phyloP scores from a whole-genome alignment of 2,888 invertebrate species.

The Plagiodera versicolora region DNA sequence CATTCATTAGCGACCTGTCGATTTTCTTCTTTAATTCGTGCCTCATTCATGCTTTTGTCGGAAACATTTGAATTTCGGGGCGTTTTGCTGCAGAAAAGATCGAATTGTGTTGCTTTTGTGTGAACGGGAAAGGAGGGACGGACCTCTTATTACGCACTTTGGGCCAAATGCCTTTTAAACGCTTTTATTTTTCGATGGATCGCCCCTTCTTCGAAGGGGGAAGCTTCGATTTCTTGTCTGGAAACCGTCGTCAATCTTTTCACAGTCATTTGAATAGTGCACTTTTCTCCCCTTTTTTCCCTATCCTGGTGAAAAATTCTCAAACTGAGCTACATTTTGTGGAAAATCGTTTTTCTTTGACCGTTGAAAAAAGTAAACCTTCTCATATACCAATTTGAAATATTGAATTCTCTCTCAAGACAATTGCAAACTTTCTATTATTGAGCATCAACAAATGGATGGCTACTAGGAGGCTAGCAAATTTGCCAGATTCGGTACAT shows the following conservation, averaged over 20 bases:
- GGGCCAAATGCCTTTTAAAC: conserved; percentile 30
- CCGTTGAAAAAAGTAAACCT: no score
- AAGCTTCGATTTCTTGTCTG: conserved; percentile 9
- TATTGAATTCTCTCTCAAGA: no score
- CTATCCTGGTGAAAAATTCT: background rate
- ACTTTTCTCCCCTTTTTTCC: background rate
- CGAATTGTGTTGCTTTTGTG: conserved; percentile 20
- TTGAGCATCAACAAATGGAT: no score
- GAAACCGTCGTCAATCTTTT: background rate
- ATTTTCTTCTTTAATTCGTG: conserved; percentile 44
- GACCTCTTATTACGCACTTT: conserved; percentile 30
- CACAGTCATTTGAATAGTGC: background rate
- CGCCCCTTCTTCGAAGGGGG: conserved; percentile 19
- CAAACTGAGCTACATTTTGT: no score
- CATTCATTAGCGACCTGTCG: conserved; percentile 32
- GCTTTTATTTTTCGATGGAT: conserved; percentile 27
- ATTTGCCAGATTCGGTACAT: no score
- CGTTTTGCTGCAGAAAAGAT: conserved; percentile 38
- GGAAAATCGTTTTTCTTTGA: no score
- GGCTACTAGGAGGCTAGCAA: no score
- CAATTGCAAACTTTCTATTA: no score
- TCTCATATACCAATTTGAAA: no score
- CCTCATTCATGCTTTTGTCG: conserved; percentile 44
- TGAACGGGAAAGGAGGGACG: conserved; percentile 21
- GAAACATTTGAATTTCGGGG: conserved; percentile 49